These are phyloP conservation scores for Idris sp. DNA, from an alignment of 1,140 invertebrate genomes.

Conservation along the genomic window DNA sequence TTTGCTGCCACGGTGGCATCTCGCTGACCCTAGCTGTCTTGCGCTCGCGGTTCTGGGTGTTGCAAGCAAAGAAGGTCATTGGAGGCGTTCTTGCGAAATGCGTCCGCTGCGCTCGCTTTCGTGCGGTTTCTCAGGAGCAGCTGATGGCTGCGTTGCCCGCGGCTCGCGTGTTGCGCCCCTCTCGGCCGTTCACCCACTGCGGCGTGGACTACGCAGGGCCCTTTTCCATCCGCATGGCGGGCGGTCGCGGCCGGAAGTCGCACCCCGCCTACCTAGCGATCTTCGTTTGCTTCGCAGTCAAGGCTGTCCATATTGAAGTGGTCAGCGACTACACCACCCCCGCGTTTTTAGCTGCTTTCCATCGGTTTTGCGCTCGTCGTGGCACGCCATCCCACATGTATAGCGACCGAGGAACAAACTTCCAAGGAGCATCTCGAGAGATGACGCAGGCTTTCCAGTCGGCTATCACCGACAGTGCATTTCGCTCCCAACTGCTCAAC, in stretches of 20 bases:
- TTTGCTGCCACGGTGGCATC: no score
- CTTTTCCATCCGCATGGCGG: neutral
- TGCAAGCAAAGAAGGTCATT: no score
- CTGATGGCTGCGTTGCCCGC: neutral
- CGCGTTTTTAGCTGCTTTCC: conserved; percentile 67
- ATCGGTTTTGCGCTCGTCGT: conserved; percentile 66
- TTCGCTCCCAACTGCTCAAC: no score
- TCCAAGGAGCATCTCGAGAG: conserved; percentile 18
- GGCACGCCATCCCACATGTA: conserved; percentile 25
- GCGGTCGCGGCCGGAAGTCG: neutral
- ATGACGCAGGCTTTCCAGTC: conserved; percentile 1
- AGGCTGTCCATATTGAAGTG: conserved; percentile 1
- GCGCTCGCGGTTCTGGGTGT: no score
- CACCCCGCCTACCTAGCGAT: conserved; percentile 13
- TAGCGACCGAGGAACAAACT: conserved; percentile 67
- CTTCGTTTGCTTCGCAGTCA: conserved; percentile 15
- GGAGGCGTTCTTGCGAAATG: no score
- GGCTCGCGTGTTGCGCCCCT: neutral
- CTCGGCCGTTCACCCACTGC: neutral
- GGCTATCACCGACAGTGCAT: no score
- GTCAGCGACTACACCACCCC: conserved; percentile 56
- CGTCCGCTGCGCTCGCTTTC: neutral
- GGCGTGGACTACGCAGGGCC: neutral
- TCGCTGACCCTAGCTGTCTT: no score
- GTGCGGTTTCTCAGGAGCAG: neutral